Percentiles rank a stretch among this genome's conserved stretches.
Evolutionary conservation across 2,888 invertebrate genomes (phyloP).

Genomic region (Drosophila mayaguana): DNA sequence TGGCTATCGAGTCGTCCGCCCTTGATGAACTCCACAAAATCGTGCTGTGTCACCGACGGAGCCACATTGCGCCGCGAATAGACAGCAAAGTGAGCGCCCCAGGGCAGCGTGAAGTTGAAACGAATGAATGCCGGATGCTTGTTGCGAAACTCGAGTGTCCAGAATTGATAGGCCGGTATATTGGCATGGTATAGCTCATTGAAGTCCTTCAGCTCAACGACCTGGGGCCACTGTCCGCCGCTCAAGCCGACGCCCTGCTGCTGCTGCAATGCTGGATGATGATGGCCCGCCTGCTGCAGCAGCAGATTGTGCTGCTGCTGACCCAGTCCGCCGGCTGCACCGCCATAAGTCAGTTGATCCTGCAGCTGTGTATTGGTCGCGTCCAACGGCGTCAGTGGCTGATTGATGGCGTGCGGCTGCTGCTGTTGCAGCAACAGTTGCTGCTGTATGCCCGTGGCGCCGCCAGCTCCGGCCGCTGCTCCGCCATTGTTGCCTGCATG

Average conservation of each 20-base stretch:
- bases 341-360: conserved; percentile 71
- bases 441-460: conserved; percentile 85
- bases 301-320: conserved; percentile 69
- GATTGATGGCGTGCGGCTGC: conserved; percentile 84
- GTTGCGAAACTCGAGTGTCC: conserved; percentile 96
- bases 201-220: conserved; percentile 93
- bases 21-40: conserved; percentile 97
- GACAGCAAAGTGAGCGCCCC: conserved; percentile 97
- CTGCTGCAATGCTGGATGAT: conserved; percentile 77
- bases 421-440: conserved; percentile 87
- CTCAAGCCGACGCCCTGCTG: conserved; percentile 60
- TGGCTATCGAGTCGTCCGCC: conserved; percentile 93
- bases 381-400: conserved; percentile 71
- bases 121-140: conserved; percentile 95
- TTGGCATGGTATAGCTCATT: conserved; percentile 93
- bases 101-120: conserved; percentile 95
- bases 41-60: conserved; percentile 98
- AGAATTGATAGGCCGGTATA: conserved; percentile 96
- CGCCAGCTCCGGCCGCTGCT: conserved; percentile 16
- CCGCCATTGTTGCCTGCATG: conserved; percentile 86
- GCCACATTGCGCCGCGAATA: conserved; percentile 97
- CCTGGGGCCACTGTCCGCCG: conserved; percentile 89
- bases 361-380: conserved; percentile 73
- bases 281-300: conserved; percentile 72
- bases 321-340: conserved; percentile 43